These are phyloP conservation scores for Mesitornis unicolor DNA, from an alignment of 2,113 vertebrate genomes.

Conservation along the genomic window DNA sequence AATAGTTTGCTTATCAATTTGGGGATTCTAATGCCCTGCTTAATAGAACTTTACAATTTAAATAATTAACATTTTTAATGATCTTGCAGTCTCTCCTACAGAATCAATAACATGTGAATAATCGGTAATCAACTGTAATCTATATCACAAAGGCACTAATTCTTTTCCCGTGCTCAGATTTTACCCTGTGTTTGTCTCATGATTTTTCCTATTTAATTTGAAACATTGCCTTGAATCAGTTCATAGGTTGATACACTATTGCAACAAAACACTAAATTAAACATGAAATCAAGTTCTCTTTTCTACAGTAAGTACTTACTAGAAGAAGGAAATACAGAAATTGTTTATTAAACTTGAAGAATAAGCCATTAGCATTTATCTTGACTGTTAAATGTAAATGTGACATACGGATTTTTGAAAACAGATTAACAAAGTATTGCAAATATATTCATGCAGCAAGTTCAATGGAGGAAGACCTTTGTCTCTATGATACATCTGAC, in stretches of 20 bases:
- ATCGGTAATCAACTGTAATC: background rate
- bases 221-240: background rate
- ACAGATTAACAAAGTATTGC: background rate
- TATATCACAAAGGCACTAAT: background rate
- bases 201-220: background rate
- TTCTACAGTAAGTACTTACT: background rate
- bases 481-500: background rate
- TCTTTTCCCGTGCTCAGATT: background rate
- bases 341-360: background rate
- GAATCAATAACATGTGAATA: background rate
- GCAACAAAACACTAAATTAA: background rate
- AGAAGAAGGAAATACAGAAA: background rate
- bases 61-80: background rate
- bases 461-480: background rate
- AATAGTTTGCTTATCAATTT: background rate
- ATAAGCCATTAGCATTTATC: background rate
- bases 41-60: background rate
- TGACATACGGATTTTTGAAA: background rate
- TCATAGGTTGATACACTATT: background rate
- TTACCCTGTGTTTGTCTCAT: background rate
- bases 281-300: background rate
- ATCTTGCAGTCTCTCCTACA: background rate
- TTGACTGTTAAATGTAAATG: background rate
- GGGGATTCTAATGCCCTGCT: background rate
- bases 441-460: background rate